Base-by-base conservation (phyloP, 2,113 vertebrate genomes). In the Gasterosteus aculeatus region DNA sequence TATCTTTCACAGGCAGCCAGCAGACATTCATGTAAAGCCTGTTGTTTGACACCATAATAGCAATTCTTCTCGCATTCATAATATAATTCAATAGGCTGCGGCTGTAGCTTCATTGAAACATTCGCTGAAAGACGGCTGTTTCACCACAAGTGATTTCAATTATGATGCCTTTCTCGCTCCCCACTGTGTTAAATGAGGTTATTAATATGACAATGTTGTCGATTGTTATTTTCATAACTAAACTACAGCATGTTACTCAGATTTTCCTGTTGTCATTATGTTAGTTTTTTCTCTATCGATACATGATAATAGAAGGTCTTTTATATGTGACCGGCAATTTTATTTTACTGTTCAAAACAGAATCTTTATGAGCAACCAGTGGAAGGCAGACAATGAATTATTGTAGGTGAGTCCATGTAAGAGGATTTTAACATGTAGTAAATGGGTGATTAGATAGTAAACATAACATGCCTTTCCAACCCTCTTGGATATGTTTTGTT, bases 61-160 rank as follows among this genome's bases (percentile, higher is more conserved):
- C 49, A 31, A 89, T 92, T 90, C 80, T 88, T 86, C 78, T 80
- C 81, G 84, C 71, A 89, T 91, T 78, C 87, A 85, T 83, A 69
- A 88, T 90, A 90, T 92, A 89, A 92, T 91, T 88, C 80, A 92
- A 91, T 87, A 84, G 74, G 51, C 79, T 82, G 41, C 35, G 82
- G 81, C 83, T 79, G 57, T 33, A 51, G 31, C 61, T 63, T 85
- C 63, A 77, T 78, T 83, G 81, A 87, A 85, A 72, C 69, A 79
- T 66, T 79, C 72, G 77, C 78, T 80, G 79, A 80, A 68, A 56
- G 58, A 70, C 58, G 57, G 44, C 59, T 78, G 84, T 89, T 91
- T 90, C 69, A 84, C 78, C 83, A 80, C 80, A 87, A 90, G 89
- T 86, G 84, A 89, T 87, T 93, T 90, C 74, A 88, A 86, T 92